Base-by-base conservation (phyloP, 2,888 invertebrate genomes). In the Campoletis raptor region DNA sequence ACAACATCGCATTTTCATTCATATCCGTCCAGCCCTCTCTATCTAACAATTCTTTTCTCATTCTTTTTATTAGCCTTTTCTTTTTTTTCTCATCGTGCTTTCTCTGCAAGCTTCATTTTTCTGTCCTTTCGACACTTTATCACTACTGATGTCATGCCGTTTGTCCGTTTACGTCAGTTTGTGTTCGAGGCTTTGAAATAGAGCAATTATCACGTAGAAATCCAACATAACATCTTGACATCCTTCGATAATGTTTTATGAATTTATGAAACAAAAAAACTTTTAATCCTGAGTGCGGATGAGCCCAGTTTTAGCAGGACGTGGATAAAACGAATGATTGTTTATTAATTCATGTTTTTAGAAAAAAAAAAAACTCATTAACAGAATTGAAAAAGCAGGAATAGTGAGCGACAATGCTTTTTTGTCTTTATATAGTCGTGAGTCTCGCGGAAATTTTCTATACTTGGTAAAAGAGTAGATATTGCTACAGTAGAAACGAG, bases 1-100 rank as follows among this genome's bases (percentile, higher is more conserved):
- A 74, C 80, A 78, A 54, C 82, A 79, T 85, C 70, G 78, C 85
- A 78, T 81, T 81, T 74, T 67, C 83, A 66, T 72, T 83, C 52
- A 54, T 54, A 54, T 72, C 69, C 72, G 40, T 77, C 42, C 80
- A 21, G 42, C 80, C 69, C 74, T 73, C 42, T 24, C 21, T n/a
- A n/a, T 54, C 52, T 9, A 54, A 54, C 52, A 54, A 54, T 54
- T n/a, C n/a, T n/a, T n/a, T 24, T 57, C 12, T 57, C 57, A 10
- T 21, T 24, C 24, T 57, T 24, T 21, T 18, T 37, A 37, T 45
- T 61, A 37, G 36, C 24, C 64, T 15, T 9, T 37, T 42, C 21
- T 61, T 37, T 61, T 61, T 24, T 18, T 48, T n/a, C 54, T 54
- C 21, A 21, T 10, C 9, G 45, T 0, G 24, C 10, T 64, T 24